Conservation (phyloP, 2,888 invertebrate species). For the Anthophora plumipes region DNA sequence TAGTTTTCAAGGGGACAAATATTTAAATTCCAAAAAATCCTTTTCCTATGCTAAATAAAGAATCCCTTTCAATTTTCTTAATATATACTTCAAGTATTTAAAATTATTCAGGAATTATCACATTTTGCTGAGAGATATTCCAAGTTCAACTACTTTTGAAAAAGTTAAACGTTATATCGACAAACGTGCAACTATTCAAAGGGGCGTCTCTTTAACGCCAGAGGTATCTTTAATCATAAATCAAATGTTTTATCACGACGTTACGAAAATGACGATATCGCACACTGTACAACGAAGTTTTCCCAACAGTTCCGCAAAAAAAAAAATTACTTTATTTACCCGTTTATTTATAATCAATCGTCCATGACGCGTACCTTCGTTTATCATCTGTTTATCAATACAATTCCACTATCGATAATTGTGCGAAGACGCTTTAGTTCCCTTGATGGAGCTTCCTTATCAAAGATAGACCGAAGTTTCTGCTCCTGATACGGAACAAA, state of each 20-base stretch:
- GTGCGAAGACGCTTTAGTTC: slow-evolving; percentile 29
- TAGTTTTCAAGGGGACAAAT: no score
- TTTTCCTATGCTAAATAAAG: no score
- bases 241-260: background rate
- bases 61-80: no score
- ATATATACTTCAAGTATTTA: no score
- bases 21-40: no score
- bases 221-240: background rate
- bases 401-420: slow-evolving; percentile 48
- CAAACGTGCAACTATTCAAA: no score
- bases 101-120: no score
- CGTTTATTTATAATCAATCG: slow-evolving; percentile 53
- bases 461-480: slow-evolving; percentile 56
- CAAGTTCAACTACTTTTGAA: no score
- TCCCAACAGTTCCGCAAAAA: background rate
- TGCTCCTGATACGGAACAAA: slow-evolving; percentile 54
- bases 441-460: slow-evolving; percentile 49
- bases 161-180: no score
- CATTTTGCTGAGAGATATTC: no score
- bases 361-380: background rate
- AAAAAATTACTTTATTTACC: slow-evolving; percentile 27
- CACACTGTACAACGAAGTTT: background rate
- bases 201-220: no score
- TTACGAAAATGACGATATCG: background rate
- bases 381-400: slow-evolving; percentile 49